Base-by-base conservation (phyloP, 2,113 vertebrate genomes). In the Silurus asotus region DNA sequence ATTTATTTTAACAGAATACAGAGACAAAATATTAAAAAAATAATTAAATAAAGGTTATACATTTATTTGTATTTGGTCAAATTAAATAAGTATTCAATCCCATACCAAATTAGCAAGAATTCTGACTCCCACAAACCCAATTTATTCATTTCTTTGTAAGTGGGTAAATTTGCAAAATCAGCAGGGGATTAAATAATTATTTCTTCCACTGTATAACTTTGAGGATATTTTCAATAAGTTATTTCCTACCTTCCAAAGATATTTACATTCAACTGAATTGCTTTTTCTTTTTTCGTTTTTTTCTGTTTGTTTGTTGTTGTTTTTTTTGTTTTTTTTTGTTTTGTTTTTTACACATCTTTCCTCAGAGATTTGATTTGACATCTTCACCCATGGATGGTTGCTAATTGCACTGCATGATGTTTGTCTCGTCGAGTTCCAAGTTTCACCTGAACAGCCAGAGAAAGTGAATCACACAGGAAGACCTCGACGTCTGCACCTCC, bases 331-430 rank as follows among this genome's bases (percentile, higher is more conserved):
- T 48, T 51, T 10, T 4, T 49, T 37, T 7, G 53, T 15, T 0
- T 65, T 48, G 25, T 86, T 51, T 10, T 4, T 17, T 59, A 37
- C n/a, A 58, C 28, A 23, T 0, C 91, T 2, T 83, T 84, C 91
- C 90, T 91, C 90, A 98, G 96, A 97, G 90, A 93, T 95, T 84
- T 96, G 94, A 97, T 62, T 23, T 93, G 90, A 74, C 87, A 69
- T 84, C 85, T 87, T 0, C 72, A 90, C 91, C 90, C 87, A 91
- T 81, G 92, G 92, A 84, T 92, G 89, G 91, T 89, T 90, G 91
- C 88, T 78, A 90, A 89, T 95, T 95, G 94, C 94, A 95, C 95
- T 96, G 93, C 88, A 88, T 51, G 93, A 93, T 90, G 91, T 91
- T 91, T 92, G 90, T 95, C 90, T 91, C 93, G 92, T 91, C 92